Evolutionary conservation across 2,888 invertebrate species (phyloP).

Genomic region (Drosophila falleni): DNA sequence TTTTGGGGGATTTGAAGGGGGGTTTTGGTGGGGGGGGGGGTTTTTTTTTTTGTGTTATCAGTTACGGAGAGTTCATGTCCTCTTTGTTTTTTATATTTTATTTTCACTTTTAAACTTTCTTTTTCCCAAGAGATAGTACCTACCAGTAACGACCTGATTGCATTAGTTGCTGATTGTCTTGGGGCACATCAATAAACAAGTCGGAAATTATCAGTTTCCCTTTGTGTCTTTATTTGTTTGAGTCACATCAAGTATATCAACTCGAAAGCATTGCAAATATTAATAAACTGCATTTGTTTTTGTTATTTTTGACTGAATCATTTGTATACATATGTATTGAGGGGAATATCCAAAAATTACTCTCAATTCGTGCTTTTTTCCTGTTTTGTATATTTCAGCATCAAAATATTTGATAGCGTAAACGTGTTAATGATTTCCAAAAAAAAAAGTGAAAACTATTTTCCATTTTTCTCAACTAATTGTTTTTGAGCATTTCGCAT

Average conservation of each 20-base stretch:
- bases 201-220: constrained; percentile 3
- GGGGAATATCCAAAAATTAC: constrained; percentile 7
- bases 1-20: no score
- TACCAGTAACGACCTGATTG: background rate
- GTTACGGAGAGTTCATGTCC: no score
- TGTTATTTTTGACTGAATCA: constrained; percentile 11
- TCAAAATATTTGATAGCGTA: constrained; percentile 7
- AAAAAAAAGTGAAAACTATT: constrained; percentile 3
- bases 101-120: background rate
- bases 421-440: constrained; percentile 12
- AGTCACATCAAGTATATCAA: constrained; percentile 11
- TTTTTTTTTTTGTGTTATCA: no score
- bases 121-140: background rate
- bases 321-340: background rate
- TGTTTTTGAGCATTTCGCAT: background rate
- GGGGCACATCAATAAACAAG: background rate
- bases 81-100: background rate
- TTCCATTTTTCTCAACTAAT: background rate
- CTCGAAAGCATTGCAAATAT: constrained; percentile 52
- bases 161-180: background rate
- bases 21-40: no score
- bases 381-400: constrained; percentile 1
- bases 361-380: constrained; percentile 6
- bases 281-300: constrained; percentile 31
- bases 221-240: constrained; percentile 3